A percentile compares a stretch with the other conserved stretches of the same genome.
Evolutionary conservation across 2,113 vertebrate species (phyloP).

Genomic region (Pagrus major): DNA sequence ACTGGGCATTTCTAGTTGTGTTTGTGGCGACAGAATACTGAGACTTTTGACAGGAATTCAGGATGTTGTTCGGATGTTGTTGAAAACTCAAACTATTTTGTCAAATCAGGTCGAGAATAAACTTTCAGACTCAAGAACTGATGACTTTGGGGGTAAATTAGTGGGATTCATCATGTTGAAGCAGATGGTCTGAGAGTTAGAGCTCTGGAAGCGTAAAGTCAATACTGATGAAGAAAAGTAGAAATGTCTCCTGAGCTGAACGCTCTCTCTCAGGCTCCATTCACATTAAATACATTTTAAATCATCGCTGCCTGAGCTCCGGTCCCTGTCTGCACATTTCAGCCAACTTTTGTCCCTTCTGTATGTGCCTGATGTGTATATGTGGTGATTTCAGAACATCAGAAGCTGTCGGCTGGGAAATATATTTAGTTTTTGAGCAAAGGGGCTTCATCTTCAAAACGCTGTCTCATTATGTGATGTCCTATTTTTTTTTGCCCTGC

Average conservation of each 20-base stretch:
- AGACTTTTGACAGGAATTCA: too few relatives aligned
- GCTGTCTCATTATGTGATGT: not conserved
- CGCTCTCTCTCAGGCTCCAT: not conserved
- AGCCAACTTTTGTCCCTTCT: not conserved
- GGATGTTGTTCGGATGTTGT: too few relatives aligned
- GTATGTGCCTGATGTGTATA: too few relatives aligned
- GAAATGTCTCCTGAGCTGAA: not conserved
- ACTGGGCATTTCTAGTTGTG: too few relatives aligned
- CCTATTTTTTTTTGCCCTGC: not conserved
- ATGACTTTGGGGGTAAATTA: not conserved
- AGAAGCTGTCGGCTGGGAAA: not conserved
- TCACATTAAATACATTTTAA: not conserved
- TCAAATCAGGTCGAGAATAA: not conserved
- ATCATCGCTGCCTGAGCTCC: not conserved
- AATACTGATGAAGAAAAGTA: not conserved
- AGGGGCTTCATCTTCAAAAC: not conserved
- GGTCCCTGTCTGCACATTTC: not conserved
- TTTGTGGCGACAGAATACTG: too few relatives aligned
- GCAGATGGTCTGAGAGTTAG: not conserved
- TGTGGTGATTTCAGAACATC: conserved; percentile 14
- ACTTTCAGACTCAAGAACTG: not conserved
- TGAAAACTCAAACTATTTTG: too few relatives aligned
- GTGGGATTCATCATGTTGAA: not conserved
- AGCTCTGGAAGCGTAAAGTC: not conserved
- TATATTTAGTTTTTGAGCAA: not conserved